Evolutionary conservation across 2,113 vertebrate species (phyloP).

Genomic region (Anseranas semipalmata): DNA sequence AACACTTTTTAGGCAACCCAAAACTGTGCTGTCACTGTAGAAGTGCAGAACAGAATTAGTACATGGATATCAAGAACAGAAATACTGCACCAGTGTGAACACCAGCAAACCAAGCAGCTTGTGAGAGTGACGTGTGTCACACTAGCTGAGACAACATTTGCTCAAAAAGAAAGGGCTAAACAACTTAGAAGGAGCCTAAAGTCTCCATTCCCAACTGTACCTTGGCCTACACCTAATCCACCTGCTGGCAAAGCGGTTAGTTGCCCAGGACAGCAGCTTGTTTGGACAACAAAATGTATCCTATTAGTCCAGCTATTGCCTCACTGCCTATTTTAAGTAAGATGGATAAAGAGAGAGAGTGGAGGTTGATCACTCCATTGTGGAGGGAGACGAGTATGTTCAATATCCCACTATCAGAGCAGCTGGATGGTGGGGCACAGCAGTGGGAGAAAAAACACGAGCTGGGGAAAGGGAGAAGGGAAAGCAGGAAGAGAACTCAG

Average conservation of each 20-base stretch:
- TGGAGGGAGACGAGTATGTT: background rate
- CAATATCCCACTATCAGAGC: background rate
- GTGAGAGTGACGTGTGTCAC: fast-evolving
- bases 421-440: background rate
- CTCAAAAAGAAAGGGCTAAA: background rate
- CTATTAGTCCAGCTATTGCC: background rate
- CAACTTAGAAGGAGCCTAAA: background rate
- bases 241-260: background rate
- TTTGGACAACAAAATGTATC: background rate
- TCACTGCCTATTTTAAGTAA: slow-evolving; percentile 45
- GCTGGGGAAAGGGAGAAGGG: background rate
- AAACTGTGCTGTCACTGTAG: fast-evolving
- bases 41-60: background rate
- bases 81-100: fast-evolving
- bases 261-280: slow-evolving; percentile 23
- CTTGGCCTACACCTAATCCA: background rate
- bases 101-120: background rate
- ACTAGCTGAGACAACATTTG: background rate
- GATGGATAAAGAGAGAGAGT: background rate
- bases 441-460: background rate
- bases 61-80: background rate
- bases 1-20: background rate
- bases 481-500: background rate
- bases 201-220: background rate
- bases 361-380: background rate